phyloP scores from a whole-genome alignment of 2,888 invertebrate genomes.

The Sussaba pulchella region DNA sequence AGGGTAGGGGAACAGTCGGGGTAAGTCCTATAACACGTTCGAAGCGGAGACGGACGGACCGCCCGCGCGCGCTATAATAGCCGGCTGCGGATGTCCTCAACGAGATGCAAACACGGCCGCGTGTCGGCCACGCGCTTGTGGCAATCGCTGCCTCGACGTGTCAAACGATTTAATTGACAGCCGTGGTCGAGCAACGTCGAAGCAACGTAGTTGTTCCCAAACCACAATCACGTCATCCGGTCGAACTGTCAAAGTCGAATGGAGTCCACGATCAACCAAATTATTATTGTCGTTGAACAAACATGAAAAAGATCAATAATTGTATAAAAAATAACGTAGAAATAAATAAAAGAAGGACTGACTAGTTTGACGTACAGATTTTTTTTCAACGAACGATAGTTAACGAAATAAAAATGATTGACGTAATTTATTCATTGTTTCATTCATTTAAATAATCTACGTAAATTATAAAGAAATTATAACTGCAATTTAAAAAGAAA shows the following conservation, averaged over 20 bases:
- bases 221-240: slow-evolving; percentile 43
- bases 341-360: not conserved
- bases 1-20: not conserved
- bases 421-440: not conserved
- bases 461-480: too few species aligned
- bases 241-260: slow-evolving; percentile 66
- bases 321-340: not conserved
- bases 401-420: not conserved
- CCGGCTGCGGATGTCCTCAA: slow-evolving; percentile 61
- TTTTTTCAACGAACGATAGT: not conserved
- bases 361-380: not conserved
- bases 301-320: not conserved
- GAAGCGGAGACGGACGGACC: slow-evolving; percentile 34
- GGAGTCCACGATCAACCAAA: slow-evolving; percentile 56
- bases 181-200: slow-evolving; percentile 55
- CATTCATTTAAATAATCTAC: not conserved
- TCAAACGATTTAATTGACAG: slow-evolving; percentile 77
- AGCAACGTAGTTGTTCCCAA: too few species aligned
- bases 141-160: slow-evolving; percentile 65
- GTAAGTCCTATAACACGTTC: not conserved
- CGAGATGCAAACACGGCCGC: slow-evolving; percentile 76
- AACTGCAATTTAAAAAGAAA: not conserved
- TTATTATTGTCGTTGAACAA: slow-evolving; percentile 26
- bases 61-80: slow-evolving; percentile 48
- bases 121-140: slow-evolving; percentile 72